Percentiles rank a stretch among this genome's conserved stretches.
These are phyloP conservation scores for Acromyrmex echinatior DNA, from an alignment of 1,140 invertebrate species.

Conservation along the genomic window DNA sequence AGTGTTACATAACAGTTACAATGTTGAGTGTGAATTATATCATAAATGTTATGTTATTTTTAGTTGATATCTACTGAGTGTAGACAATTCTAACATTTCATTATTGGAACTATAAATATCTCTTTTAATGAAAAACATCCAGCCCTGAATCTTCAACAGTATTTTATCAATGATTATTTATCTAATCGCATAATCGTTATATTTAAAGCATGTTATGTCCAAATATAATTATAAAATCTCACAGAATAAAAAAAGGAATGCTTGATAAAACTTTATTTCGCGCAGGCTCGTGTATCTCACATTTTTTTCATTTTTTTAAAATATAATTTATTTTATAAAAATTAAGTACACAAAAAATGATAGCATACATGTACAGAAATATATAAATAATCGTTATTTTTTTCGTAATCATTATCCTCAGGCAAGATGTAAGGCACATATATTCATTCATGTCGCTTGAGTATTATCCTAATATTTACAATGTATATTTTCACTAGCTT, in stretches of 20 bases:
- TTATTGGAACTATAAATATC: not conserved
- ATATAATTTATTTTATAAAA: slow-evolving; percentile 74
- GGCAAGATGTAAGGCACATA: slow-evolving; percentile 76
- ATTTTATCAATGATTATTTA: not conserved
- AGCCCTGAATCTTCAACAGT: not conserved
- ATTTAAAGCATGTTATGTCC: not conserved
- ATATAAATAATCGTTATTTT: slow-evolving; percentile 70
- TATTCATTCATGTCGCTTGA: slow-evolving; percentile 45
- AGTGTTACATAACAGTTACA: too few relatives aligned
- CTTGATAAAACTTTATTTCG: not conserved
- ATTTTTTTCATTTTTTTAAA: not conserved
- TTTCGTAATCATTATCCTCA: slow-evolving; percentile 52
- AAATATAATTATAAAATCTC: not conserved
- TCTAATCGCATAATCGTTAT: not conserved
- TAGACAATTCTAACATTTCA: not conserved
- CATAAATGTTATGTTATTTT: too few relatives aligned
- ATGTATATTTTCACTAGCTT: slow-evolving; percentile 56
- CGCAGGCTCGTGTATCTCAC: not conserved
- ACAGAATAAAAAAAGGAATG: slow-evolving; percentile 1
- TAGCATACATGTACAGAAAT: slow-evolving; percentile 61
- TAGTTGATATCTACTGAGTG: too few relatives aligned
- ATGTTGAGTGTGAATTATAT: too few relatives aligned
- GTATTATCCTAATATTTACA: slow-evolving; percentile 70
- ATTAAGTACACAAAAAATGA: slow-evolving; percentile 73
- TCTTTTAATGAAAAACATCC: not conserved